Base-by-base conservation (phyloP, 2,888 invertebrate genomes). In the Drosophila subquinaria region DNA sequence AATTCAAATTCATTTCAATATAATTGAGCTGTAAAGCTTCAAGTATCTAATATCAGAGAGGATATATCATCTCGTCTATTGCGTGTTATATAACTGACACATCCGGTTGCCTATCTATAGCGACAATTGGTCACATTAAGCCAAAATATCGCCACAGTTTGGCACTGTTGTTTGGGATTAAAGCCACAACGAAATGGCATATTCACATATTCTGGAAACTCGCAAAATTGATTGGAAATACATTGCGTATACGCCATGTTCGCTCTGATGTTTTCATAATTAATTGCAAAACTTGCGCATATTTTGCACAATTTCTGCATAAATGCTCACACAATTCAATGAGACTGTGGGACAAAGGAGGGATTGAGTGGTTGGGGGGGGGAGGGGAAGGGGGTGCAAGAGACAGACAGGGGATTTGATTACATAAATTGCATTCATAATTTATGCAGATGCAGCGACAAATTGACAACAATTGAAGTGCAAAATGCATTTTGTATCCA, bases 251-350 rank as follows among this genome's bases (percentile, higher is more conserved):
- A 71, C 76, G 76, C 23, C 56, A 30, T 3, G 62, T 68, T 59
- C 40, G 11, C n/a, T 20, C 55, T 43, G 55, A 38, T 50, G 64
- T 48, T 69, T 71, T 61, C 69, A 77, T 81, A 85, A 85, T 81
- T 83, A 82, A 82, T 80, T 57, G 62, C 69, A 59, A 62, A 65
- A 57, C 74, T 69, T 56, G 69, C 20, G 52, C 76, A 65, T 35
- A 69, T 60, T 71, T 69, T 72, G 72, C 63, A 73, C 68, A 82
- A 65, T 57, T 81, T 76, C 52, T 61, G 71, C 78, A 56, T 66
- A 69, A 78, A 59, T 71, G 73, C 69, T 55, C 43, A 52, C 52
- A 76, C 62, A 82, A 80, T 73, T 81, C 74, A 65, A 68, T 20
- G n/a, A 33, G n/a, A 30, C 5, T 38, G 13, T 0, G 27, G 8